Conservation (phyloP, 2,113 vertebrate species). For the Probosciger aterrimus region DNA sequence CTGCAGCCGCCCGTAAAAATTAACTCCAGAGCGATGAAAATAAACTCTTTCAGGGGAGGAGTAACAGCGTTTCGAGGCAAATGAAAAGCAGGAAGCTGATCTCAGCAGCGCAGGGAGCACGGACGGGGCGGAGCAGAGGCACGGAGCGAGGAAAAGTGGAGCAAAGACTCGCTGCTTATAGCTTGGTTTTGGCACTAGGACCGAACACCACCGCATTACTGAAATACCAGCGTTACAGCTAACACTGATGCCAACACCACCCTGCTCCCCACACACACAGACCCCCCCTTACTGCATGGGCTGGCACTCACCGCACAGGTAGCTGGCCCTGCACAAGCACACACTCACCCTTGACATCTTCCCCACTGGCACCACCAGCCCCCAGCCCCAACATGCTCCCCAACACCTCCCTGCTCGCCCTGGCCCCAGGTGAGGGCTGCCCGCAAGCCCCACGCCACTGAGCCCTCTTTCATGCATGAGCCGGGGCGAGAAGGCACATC, state of each 20-base stretch:
- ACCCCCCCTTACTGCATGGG: background rate
- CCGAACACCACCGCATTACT: background rate
- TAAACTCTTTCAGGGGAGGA: conserved; percentile 63
- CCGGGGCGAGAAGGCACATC: background rate
- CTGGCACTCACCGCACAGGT: background rate
- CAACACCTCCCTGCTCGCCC: background rate
- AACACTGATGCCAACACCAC: background rate
- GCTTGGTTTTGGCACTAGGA: conserved; percentile 33
- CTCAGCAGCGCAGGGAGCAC: conserved; percentile 65
- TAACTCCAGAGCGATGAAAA: conserved; percentile 48
- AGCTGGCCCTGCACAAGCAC: background rate
- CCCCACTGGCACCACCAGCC: background rate
- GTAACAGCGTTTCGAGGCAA: conserved; percentile 23
- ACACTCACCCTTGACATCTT: background rate
- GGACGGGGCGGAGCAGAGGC: conserved; percentile 71
- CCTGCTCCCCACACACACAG: background rate
- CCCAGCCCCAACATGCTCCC: background rate
- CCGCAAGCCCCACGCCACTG: background rate
- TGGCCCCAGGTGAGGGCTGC: background rate
- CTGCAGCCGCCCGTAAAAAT: background rate
- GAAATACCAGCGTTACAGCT: background rate
- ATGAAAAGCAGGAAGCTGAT: conserved; percentile 76
- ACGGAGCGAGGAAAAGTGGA: conserved; percentile 44
- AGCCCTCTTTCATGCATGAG: background rate
- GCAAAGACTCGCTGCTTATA: conserved; percentile 25